These are phyloP conservation scores for Calameuta pallipes DNA, from an alignment of 2,888 invertebrate species.

Conservation along the genomic window DNA sequence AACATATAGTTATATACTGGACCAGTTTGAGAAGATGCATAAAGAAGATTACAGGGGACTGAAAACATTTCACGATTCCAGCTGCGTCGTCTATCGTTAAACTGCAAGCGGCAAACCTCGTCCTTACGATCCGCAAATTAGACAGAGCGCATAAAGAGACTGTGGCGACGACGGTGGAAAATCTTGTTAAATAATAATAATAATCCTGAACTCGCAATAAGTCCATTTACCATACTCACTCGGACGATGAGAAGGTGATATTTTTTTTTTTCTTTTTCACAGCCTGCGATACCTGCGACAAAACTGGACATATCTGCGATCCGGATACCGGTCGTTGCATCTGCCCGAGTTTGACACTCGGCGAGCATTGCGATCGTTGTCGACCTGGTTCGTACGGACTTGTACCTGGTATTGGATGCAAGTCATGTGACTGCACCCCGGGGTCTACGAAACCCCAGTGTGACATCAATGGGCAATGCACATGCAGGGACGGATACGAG, in stretches of 20 bases:
- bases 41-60: not conserved
- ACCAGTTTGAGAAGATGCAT: not conserved
- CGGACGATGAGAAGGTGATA: not conserved
- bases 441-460: constrained; percentile 79
- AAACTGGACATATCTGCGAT: constrained; percentile 90
- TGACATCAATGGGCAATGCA: constrained; percentile 79
- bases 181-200: not conserved
- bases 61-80: not conserved
- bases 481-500: constrained; percentile 79
- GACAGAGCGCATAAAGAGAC: not conserved
- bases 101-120: not conserved
- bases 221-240: not conserved
- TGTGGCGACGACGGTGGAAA: not conserved
- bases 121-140: not conserved
- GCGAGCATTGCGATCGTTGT: constrained; percentile 85
- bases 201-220: not conserved
- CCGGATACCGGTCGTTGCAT: constrained; percentile 90
- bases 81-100: not conserved
- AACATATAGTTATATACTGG: not conserved
- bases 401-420: constrained; percentile 83
- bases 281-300: constrained; percentile 83
- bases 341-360: constrained; percentile 89
- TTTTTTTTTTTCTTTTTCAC: constrained; percentile 36
- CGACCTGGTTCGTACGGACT: constrained; percentile 84
- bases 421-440: constrained; percentile 80